Conservation (phyloP, 2,888 invertebrate genomes). For the Achlya flavicornis region DNA sequence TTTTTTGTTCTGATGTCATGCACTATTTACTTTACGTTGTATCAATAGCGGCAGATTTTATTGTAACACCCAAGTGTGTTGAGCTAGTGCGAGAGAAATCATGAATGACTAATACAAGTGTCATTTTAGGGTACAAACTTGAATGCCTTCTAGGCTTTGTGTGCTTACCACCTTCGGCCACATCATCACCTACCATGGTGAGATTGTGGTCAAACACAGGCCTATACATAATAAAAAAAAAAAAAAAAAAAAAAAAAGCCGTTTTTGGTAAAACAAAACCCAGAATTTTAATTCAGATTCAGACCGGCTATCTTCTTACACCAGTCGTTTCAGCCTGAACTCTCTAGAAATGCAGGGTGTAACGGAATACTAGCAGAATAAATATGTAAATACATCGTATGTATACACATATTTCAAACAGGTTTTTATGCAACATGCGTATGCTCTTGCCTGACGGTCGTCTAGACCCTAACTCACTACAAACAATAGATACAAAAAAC, state of each 20-base stretch:
- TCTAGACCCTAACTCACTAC: background rate
- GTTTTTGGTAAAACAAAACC: too few species aligned
- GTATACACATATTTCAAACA: too few species aligned
- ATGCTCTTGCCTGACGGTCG: background rate
- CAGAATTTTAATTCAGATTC: background rate
- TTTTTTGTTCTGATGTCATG: slow-evolving; percentile 4
- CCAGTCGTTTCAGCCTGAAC: too few species aligned
- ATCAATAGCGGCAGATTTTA: background rate
- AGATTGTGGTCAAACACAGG: too few species aligned
- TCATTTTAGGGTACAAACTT: background rate
- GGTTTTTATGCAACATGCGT: slow-evolving; percentile 2
- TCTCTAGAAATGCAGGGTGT: background rate
- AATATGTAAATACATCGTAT: background rate
- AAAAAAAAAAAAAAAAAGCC: too few species aligned
- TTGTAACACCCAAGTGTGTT: background rate
- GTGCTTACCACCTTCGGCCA: too few species aligned
- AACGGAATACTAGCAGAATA: background rate
- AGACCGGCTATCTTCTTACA: too few species aligned
- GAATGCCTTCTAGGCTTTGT: too few species aligned
- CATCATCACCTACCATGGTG: too few species aligned
- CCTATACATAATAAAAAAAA: too few species aligned
- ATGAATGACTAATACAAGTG: background rate
- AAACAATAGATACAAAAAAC: slow-evolving; percentile 5
- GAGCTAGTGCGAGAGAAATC: background rate
- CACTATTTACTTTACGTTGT: slow-evolving; percentile 3